phyloP scores from a whole-genome alignment of 2,113 vertebrate genomes.

The Oreochromis aureus region DNA sequence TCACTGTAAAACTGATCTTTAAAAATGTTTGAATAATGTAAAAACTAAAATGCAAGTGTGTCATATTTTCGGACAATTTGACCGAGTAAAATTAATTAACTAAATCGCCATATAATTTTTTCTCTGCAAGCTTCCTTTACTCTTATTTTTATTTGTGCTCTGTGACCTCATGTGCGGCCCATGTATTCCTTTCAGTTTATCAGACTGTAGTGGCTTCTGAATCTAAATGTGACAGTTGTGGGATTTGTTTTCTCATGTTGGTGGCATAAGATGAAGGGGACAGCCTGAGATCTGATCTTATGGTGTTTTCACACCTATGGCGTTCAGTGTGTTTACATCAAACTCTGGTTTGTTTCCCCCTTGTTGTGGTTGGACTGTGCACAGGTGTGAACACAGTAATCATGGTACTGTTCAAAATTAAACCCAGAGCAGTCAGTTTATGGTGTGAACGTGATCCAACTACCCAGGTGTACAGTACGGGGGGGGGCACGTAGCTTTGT shows the following conservation, averaged over 20 bases:
- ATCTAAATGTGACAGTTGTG: too few relatives aligned
- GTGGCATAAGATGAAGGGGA: accelerated
- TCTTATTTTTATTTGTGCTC: neutral
- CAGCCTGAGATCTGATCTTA: too few relatives aligned
- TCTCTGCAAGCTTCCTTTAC: neutral
- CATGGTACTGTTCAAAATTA: neutral
- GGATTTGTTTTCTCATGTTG: accelerated
- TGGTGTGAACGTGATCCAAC: neutral
- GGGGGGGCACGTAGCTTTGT: too few relatives aligned
- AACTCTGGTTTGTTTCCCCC: too few relatives aligned
- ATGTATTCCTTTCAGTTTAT: neutral
- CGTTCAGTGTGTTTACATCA: too few relatives aligned
- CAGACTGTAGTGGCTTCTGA: neutral
- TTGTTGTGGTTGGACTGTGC: neutral
- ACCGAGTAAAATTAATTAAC: neutral
- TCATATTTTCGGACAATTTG: neutral
- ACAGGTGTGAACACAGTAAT: neutral
- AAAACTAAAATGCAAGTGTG: accelerated
- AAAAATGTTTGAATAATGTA: neutral
- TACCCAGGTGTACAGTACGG: too few relatives aligned
- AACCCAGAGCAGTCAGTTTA: neutral
- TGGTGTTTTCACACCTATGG: too few relatives aligned
- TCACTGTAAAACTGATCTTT: neutral
- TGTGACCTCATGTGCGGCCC: neutral
- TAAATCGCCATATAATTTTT: neutral